Evolutionary conservation across 1,140 invertebrate genomes (phyloP).

Genomic region (Neodiprion virginianus): DNA sequence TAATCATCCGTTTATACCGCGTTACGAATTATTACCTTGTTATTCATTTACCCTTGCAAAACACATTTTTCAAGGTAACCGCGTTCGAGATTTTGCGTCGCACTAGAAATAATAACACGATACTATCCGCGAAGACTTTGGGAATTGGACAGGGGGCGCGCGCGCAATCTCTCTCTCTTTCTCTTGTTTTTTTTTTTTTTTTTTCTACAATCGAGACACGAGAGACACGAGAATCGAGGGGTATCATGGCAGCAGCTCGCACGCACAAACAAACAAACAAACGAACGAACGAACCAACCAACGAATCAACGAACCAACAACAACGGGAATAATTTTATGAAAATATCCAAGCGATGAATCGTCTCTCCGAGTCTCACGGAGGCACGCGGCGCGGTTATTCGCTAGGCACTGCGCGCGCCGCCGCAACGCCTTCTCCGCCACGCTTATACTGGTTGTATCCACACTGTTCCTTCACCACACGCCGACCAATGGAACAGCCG

Average conservation of each 20-base stretch:
- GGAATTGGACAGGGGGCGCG: too few relatives aligned
- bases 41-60: too few relatives aligned
- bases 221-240: background rate
- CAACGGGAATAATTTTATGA: background rate
- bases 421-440: slow-evolving; percentile 6
- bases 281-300: too few relatives aligned
- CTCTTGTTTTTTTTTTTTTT: background rate
- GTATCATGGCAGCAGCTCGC: background rate
- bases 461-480: background rate
- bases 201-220: background rate
- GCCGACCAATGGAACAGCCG: background rate
- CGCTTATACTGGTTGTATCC: background rate
- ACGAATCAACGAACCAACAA: slow-evolving; percentile 20
- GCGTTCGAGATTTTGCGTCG: too few relatives aligned
- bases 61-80: too few relatives aligned
- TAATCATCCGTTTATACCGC: too few relatives aligned
- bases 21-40: too few relatives aligned
- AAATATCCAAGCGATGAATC: slow-evolving; percentile 23
- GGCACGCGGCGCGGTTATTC: slow-evolving; percentile 33
- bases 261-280: background rate
- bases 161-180: background rate
- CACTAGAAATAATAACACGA: too few relatives aligned
- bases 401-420: slow-evolving; percentile 37
- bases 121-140: too few relatives aligned
- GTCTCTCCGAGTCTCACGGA: slow-evolving; percentile 18